Evolutionary conservation across 2,888 invertebrate genomes (phyloP), one percentile per base, ranked within the genome.

Genomic region (Nipponacmea schrenckii): DNA sequence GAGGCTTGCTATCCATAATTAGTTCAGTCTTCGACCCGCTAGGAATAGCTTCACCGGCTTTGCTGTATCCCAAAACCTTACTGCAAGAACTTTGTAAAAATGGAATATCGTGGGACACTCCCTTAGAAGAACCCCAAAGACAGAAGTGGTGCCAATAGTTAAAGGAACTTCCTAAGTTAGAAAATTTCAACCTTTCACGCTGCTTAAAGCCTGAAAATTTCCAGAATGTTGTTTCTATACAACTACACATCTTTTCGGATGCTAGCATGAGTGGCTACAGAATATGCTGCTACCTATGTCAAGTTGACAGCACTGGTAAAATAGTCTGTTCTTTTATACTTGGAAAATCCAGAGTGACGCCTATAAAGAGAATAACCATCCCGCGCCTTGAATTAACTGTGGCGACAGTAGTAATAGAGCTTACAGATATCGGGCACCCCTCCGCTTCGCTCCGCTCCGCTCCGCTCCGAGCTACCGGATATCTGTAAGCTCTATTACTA

Each of bases 21-120:
- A 62, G 62, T 15, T 67, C 71, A 0, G 31, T 67, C 5, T 67
- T 46, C 20, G 71, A 71, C 27, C 71, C 71, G 7, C 26, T 71
- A 15, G 67, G 67, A 2, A 4, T 62, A 12, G 67, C 46, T 15
- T 44, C 64, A 5, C 71, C 71, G 17, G 67, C 15, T 17, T 26
- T 67, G 15, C 27, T 71, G 20, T 12, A 2, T n/a, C n/a, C n/a
- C n/a, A n/a, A n/a, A n/a, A n/a, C n/a, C n/a, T n/a, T n/a, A n/a
- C n/a, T n/a, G n/a, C n/a, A n/a, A n/a, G n/a, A n/a, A n/a, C n/a
- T n/a, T n/a, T n/a, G n/a, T n/a, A n/a, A n/a, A n/a, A n/a, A n/a
- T n/a, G n/a, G n/a, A n/a, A n/a, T n/a, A n/a, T n/a, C n/a, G n/a
- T n/a, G n/a, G n/a, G n/a, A n/a, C n/a, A n/a, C n/a, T n/a, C n/a